These are phyloP conservation scores for Aegotheles bennettii DNA, from an alignment of 2,113 vertebrate species.

Conservation along the genomic window DNA sequence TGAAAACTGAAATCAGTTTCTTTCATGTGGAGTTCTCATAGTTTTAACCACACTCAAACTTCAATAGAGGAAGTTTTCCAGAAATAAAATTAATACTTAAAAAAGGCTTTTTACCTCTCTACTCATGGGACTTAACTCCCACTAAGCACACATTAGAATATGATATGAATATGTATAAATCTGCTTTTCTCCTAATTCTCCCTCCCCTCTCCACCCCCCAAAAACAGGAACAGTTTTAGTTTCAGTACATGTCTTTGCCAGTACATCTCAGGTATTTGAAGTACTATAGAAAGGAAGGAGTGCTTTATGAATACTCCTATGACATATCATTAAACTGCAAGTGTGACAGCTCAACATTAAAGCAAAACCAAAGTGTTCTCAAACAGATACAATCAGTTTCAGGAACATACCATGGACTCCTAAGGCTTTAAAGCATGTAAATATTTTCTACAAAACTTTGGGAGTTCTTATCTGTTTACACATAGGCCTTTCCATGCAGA, in stretches of 20 bases:
- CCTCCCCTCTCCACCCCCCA: no score
- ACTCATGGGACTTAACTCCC: not conserved
- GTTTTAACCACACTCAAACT: not conserved
- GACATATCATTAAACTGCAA: not conserved
- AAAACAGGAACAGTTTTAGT: not conserved
- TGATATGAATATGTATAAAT: not conserved
- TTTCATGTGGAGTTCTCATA: not conserved
- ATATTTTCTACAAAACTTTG: not conserved
- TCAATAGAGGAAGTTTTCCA: not conserved
- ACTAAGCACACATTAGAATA: not conserved
- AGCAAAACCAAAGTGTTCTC: not conserved
- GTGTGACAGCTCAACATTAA: not conserved
- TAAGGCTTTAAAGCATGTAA: not conserved
- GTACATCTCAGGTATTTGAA: not conserved
- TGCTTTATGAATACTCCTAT: not conserved
- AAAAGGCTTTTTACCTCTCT: not conserved
- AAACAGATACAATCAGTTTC: not conserved
- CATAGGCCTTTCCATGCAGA: not conserved
- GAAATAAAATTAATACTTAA: not conserved
- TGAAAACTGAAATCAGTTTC: not conserved
- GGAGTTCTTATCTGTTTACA: not conserved
- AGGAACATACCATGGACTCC: not conserved
- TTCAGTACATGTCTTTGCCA: not conserved
- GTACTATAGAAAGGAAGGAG: not conserved
- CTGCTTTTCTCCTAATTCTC: not conserved